These are phyloP conservation scores for Manduca sexta DNA, from an alignment of 1,140 invertebrate species.

Conservation along the genomic window DNA sequence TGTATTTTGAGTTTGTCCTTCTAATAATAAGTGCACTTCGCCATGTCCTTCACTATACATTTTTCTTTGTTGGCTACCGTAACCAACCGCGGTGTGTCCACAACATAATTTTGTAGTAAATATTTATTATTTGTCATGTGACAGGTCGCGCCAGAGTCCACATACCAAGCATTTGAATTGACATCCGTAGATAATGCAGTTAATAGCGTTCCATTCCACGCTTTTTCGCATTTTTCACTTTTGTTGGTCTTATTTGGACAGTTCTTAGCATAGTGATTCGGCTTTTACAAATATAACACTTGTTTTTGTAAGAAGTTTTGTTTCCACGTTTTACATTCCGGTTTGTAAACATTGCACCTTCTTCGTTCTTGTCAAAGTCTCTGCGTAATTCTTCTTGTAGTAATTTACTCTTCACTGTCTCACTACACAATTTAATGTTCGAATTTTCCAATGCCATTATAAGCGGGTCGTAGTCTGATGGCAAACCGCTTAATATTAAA, in stretches of 20 bases:
- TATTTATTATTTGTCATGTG: too few relatives aligned
- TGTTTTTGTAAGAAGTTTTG: conserved; percentile 9
- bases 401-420: conserved; percentile 28
- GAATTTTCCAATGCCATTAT: conserved; percentile 36
- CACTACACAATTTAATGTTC: conserved; percentile 26
- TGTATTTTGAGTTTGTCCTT: too few relatives aligned
- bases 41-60: too few relatives aligned
- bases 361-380: conserved; percentile 18
- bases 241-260: conserved; percentile 12
- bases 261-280: conserved; percentile 18
- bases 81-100: too few relatives aligned
- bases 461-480: conserved; percentile 29
- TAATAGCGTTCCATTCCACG: conserved; percentile 20
- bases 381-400: conserved; percentile 21
- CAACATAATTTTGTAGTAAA: too few relatives aligned
- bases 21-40: too few relatives aligned
- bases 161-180: conserved; percentile 20
- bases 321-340: conserved; percentile 10
- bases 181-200: conserved; percentile 15
- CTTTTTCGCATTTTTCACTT: conserved; percentile 15
- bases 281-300: conserved; percentile 19
- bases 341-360: conserved; percentile 17
- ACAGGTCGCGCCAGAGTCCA: conserved; percentile 18
- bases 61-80: too few relatives aligned
- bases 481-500: conserved; percentile 33